A percentile compares a stretch with the other conserved stretches of the same genome.
Conservation (phyloP, 2,888 invertebrate species). For the Furcula furcula region DNA sequence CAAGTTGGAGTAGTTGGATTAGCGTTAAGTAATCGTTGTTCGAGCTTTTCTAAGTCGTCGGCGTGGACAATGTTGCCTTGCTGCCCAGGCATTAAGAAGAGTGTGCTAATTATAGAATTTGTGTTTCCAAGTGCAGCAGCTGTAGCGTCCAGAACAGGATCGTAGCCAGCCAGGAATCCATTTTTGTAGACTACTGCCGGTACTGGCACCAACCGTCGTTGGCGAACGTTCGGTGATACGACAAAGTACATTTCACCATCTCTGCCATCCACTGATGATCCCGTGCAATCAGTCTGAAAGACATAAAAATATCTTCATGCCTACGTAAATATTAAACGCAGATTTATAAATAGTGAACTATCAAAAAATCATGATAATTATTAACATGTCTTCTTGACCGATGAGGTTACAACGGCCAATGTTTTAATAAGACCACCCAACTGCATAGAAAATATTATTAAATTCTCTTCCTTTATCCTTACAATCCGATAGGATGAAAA, state of each 20-base stretch:
- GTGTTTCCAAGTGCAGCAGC: conserved; percentile 88
- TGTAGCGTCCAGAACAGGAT: conserved; percentile 91
- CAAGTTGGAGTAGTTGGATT: conserved; percentile 86
- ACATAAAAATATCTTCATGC: too few relatives aligned
- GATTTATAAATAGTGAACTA: too few relatives aligned
- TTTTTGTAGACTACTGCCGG: conserved; percentile 90
- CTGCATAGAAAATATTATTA: too few relatives aligned
- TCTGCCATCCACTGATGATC: conserved; percentile 87
- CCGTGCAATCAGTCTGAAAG: conserved; percentile 90
- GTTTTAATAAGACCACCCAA: too few relatives aligned
- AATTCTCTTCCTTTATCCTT: too few relatives aligned
- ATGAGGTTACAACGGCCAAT: too few relatives aligned
- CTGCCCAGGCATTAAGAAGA: conserved; percentile 93
- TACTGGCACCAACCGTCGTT: conserved; percentile 90
- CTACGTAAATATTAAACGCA: too few relatives aligned
- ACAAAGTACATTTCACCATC: conserved; percentile 95
- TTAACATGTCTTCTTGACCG: too few relatives aligned
- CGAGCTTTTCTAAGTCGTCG: conserved; percentile 88
- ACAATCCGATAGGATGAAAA: too few relatives aligned
- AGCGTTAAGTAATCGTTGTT: conserved; percentile 85
- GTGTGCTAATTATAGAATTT: conserved; percentile 87
- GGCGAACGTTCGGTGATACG: conserved; percentile 89
- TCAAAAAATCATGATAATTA: too few relatives aligned
- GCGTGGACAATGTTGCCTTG: conserved; percentile 90
- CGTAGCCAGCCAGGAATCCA: conserved; percentile 92